Evolutionary conservation across 2,113 vertebrate species (phyloP), one percentile per base, ranked within the genome.

Genomic region (Syrmaticus mikado): DNA sequence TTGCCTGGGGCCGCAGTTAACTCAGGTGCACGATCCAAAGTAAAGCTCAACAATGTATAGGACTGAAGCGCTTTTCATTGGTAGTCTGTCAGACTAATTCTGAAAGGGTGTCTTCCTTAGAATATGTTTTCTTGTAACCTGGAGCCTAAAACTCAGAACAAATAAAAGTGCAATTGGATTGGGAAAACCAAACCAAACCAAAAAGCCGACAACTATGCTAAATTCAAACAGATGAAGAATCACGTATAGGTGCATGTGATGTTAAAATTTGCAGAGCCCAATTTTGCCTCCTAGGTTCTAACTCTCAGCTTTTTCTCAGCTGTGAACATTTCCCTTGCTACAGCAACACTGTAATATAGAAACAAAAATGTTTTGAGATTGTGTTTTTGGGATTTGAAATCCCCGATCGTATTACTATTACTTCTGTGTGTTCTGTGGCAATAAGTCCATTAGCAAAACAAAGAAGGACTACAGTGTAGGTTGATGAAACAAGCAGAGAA

Each of bases 361-460:
- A 94, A 83, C 79, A 0, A 6, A 81, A 83, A 73, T 0, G 1
- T 64, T 96, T 90, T 79, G 41, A 97, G 57, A 87, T 77, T 94
- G 80, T 3, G 1, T 90, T 90, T 60, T 84, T 84, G 93, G 91
- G 94, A 93, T 57, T 94, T 95, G 79, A 96, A 96, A 97, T 96
- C 94, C 92, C 46, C 22, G 53, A 89, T 96, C 84, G 28, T 90
- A 92, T 94, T 95, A 94, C 71, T 92, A 66, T 93, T 93, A 34
- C 52, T 82, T 10, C 10, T 82, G 61, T 13, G 24, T 65, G 40
- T 84, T 95, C 89, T 5, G 5, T 85, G 80, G 60, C 85, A 95
- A 41, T 46, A 76, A 71, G 73, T 86, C 80, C 25, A 16, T 95
- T 95, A 95, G 74, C 70, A 93, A 94, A 94, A 72, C 80, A 94